These are phyloP conservation scores for Scaptomyza parva DNA, from an alignment of 2,888 invertebrate species.

Conservation along the genomic window DNA sequence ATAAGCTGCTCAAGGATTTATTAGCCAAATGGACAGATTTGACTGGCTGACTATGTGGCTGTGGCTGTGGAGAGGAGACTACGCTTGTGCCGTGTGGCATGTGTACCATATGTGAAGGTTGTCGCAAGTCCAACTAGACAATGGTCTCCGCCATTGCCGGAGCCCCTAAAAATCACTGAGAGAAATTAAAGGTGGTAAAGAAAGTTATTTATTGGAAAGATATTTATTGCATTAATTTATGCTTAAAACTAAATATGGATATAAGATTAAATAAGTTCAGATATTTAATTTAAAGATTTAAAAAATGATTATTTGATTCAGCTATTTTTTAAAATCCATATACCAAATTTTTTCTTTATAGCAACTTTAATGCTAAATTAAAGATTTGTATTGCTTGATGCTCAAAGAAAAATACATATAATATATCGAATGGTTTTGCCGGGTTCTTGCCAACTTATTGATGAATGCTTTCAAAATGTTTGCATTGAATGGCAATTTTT, in stretches of 20 bases:
- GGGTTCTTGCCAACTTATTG: conserved; percentile 59
- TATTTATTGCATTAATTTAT: no score
- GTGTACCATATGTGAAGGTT: conserved; percentile 64
- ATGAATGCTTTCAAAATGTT: conserved; percentile 74
- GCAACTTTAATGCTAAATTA: conserved; percentile 47
- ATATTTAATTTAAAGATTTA: no score
- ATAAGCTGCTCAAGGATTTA: conserved; percentile 85
- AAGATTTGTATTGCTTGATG: conserved; percentile 41
- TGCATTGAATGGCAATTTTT: conserved; percentile 81
- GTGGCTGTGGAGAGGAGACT: conserved; percentile 24
- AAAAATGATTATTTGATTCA: no score
- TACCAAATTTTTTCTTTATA: conserved; percentile 30
- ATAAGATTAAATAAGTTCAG: no score
- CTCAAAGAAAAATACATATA: conserved; percentile 32
- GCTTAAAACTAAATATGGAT: no score
- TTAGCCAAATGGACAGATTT: conserved; percentile 85
- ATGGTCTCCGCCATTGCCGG: conserved; percentile 27
- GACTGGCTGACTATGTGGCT: conserved; percentile 80
- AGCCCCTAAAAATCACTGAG: conserved; percentile 50
- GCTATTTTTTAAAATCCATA: no score
- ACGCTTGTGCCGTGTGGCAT: background rate
- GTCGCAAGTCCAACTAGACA: conserved; percentile 25
- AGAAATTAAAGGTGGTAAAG: no score
- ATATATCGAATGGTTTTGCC: conserved; percentile 34
- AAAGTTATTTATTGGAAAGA: no score